Percentiles rank a stretch among this genome's conserved stretches.
Conservation (phyloP, 2,888 invertebrate genomes). For the Saturnia pavonia region DNA sequence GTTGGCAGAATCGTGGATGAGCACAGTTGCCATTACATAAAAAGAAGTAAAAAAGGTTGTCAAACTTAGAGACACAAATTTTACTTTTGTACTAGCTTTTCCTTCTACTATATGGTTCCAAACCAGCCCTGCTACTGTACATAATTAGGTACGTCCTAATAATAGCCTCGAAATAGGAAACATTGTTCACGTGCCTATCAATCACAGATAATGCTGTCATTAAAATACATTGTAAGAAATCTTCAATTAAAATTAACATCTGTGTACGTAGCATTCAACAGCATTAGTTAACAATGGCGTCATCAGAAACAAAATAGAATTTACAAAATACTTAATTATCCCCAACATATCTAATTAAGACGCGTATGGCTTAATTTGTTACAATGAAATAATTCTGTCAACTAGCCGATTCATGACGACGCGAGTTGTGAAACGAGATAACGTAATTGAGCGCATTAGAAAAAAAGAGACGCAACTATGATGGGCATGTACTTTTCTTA, state of each 20-base stretch:
- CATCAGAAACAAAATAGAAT: not conserved
- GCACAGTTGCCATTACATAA: no score
- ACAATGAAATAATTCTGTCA: not conserved
- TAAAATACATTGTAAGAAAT: not conserved
- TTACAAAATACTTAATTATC: not conserved
- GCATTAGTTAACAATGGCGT: not conserved
- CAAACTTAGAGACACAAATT: no score
- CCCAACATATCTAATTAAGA: not conserved
- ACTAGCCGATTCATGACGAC: not conserved
- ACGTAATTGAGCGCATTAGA: not conserved
- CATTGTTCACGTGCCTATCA: not conserved
- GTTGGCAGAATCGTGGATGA: no score
- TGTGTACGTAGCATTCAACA: not conserved
- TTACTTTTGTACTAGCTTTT: no score
- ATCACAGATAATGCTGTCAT: not conserved
- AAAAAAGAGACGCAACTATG: not conserved
- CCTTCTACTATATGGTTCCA: no score
- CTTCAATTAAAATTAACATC: slow-evolving; percentile 1
- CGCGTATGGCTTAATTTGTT: not conserved
- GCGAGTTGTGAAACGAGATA: not conserved
- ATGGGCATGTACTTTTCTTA: not conserved
- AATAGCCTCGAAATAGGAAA: not conserved
- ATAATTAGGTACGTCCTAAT: no score
- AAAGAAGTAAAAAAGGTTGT: no score
- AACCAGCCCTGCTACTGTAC: no score